A percentile compares a stretch with the other conserved stretches of the same genome.
These are phyloP conservation scores for Mayetiola destructor DNA, from an alignment of 2,888 invertebrate genomes.

Conservation along the genomic window DNA sequence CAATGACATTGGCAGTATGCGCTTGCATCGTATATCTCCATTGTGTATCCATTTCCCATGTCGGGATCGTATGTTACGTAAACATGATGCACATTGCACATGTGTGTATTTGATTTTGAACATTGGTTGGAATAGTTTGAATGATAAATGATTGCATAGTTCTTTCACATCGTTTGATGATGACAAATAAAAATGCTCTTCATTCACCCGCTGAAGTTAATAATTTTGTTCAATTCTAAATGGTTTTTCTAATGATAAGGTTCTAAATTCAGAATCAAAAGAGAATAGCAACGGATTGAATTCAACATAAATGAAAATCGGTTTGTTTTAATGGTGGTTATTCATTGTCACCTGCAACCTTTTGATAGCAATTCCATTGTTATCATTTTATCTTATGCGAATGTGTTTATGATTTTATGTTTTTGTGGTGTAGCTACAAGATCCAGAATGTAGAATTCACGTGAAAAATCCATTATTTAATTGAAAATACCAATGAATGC, in stretches of 20 bases:
- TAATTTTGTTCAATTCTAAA: too few species aligned
- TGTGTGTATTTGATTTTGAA: slow-evolving; percentile 3
- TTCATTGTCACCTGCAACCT: background rate
- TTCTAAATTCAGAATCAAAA: too few species aligned
- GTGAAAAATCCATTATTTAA: slow-evolving; percentile 12
- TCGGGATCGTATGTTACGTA: slow-evolving; percentile 2
- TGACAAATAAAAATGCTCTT: too few species aligned
- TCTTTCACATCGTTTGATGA: background rate
- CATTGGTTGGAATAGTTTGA: slow-evolving; percentile 9
- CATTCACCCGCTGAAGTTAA: too few species aligned
- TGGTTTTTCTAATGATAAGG: too few species aligned
- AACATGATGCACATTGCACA: background rate
- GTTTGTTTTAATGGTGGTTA: too few species aligned
- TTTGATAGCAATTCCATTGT: background rate
- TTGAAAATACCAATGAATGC: slow-evolving; percentile 8
- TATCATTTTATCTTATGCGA: too few species aligned
- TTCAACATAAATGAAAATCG: too few species aligned
- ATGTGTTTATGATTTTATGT: background rate
- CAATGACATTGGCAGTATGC: slow-evolving; percentile 7
- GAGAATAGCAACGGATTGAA: too few species aligned
- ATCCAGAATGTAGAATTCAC: background rate
- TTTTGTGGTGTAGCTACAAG: background rate
- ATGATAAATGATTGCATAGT: slow-evolving; percentile 4
- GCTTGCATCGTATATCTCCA: too few species aligned
- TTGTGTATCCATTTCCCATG: background rate